Evolutionary conservation across 2,113 vertebrate species (phyloP).

Genomic region (Hucho hucho): DNA sequence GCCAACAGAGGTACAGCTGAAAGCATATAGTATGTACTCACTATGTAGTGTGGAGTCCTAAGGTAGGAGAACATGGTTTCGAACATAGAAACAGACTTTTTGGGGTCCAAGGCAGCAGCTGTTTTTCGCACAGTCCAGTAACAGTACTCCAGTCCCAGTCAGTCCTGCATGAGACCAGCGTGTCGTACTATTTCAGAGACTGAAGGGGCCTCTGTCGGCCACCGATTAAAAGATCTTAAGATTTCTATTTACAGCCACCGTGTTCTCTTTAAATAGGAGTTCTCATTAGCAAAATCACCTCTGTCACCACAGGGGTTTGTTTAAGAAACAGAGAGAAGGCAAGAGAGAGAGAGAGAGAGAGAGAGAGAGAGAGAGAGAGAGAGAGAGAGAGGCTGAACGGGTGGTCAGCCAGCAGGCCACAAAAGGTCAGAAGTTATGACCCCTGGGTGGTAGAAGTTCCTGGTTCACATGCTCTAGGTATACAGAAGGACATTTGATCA

Average conservation of each 20-base stretch:
- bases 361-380: background rate
- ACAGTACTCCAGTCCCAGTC: background rate
- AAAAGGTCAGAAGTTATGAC: constrained; percentile 48
- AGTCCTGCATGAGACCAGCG: background rate
- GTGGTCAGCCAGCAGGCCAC: constrained; percentile 38
- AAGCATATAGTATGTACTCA: constrained; percentile 49
- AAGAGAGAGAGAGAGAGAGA: background rate
- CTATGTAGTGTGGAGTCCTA: constrained; percentile 62
- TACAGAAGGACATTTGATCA: constrained; percentile 31
- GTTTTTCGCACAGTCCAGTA: background rate
- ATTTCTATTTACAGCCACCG: constrained; percentile 64
- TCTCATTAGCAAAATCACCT: constrained; percentile 63
- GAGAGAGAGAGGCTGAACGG: constrained; percentile 23
- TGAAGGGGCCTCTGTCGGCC: constrained; percentile 31
- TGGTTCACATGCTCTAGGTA: constrained; percentile 65
- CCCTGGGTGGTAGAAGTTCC: constrained; percentile 45
- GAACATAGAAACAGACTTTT: background rate
- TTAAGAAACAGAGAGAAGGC: background rate
- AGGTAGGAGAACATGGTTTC: constrained; percentile 69
- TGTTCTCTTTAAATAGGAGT: constrained; percentile 62
- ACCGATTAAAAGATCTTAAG: constrained; percentile 65
- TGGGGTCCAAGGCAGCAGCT: background rate
- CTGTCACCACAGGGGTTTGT: constrained; percentile 20
- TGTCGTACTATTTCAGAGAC: constrained; percentile 21
- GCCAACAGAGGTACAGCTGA: background rate